These are phyloP conservation scores for Minunthozetes semirufus DNA, from an alignment of 2,888 invertebrate species.

Conservation along the genomic window DNA sequence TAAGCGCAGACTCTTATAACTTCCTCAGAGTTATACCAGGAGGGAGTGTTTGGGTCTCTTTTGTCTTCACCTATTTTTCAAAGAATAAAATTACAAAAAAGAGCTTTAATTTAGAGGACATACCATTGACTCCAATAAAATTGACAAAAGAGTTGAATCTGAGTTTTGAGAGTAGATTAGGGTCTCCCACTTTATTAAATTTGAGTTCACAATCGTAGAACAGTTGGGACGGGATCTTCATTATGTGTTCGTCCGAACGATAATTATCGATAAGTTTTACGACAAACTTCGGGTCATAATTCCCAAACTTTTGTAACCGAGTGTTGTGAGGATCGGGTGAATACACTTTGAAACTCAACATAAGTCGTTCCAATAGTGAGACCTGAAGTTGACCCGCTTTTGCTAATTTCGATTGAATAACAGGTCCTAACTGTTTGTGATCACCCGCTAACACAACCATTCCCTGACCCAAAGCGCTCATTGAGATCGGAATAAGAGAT, in stretches of 20 bases:
- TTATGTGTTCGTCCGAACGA: slow-evolving; percentile 68
- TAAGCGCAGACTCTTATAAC: slow-evolving; percentile 61
- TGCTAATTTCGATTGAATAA: slow-evolving; percentile 62
- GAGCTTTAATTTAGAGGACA: too few relatives aligned
- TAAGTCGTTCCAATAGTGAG: slow-evolving; percentile 68
- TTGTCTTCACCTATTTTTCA: slow-evolving; percentile 48
- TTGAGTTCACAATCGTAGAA: slow-evolving; percentile 76
- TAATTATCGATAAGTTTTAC: slow-evolving; percentile 82
- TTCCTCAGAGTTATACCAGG: slow-evolving; percentile 84
- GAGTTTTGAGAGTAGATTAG: slow-evolving; percentile 41
- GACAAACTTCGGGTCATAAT: slow-evolving; percentile 61
- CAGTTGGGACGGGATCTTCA: slow-evolving; percentile 66
- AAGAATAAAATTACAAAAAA: not conserved
- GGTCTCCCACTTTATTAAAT: slow-evolving; percentile 56
- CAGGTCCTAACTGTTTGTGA: slow-evolving; percentile 83
- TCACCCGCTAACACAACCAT: slow-evolving; percentile 63
- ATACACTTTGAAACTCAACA: slow-evolving; percentile 62
- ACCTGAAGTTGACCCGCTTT: slow-evolving; percentile 60
- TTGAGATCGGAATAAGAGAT: slow-evolving; percentile 67
- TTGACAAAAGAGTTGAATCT: slow-evolving; percentile 46
- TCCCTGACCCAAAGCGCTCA: slow-evolving; percentile 26
- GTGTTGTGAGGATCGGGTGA: too few relatives aligned
- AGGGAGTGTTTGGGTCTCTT: slow-evolving; percentile 68
- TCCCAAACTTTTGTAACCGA: slow-evolving; percentile 54
- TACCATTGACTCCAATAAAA: slow-evolving; percentile 53